A percentile compares a stretch with the other conserved stretches of the same genome.
phyloP scores from a whole-genome alignment of 2,797 vertebrate genomes.

The Hippoglossus hippoglossus region DNA sequence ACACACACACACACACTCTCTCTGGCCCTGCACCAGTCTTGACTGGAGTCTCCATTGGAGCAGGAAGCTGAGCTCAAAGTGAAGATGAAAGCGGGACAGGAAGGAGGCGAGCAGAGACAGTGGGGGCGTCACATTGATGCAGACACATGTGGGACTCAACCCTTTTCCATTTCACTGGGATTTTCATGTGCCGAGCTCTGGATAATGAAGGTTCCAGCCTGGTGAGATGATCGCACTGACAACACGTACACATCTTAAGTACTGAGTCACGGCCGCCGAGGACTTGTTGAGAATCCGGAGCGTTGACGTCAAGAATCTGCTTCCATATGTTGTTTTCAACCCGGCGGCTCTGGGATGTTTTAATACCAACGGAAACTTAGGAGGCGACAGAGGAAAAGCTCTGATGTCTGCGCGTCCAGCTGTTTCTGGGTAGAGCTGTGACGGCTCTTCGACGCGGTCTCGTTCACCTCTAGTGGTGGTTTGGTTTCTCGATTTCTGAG shows the following conservation, averaged over 20 bases:
- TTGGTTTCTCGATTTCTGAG: no score
- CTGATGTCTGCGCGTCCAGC: neutral
- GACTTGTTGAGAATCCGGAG: neutral
- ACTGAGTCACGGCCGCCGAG: no score
- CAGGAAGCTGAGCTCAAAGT: conserved; percentile 44
- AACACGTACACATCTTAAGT: no score
- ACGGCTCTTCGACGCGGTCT: no score
- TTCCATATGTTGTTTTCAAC: neutral
- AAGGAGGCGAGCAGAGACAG: neutral
- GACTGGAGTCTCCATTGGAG: conserved; percentile 17
- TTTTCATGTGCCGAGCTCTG: conserved; percentile 1
- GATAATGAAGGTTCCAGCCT: neutral
- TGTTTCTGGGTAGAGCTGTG: no score
- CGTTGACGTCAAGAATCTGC: conserved; percentile 8
- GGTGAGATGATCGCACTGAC: conserved; percentile 5
- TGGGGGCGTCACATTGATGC: neutral
- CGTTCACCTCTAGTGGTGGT: no score
- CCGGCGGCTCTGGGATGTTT: neutral
- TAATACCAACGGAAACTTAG: neutral
- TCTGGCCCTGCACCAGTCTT: conserved; percentile 4
- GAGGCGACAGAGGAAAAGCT: neutral
- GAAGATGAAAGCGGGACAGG: conserved; percentile 38
- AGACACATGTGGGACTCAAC: conserved; percentile 14
- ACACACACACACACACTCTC: neutral
- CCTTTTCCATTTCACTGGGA: neutral